Base-by-base conservation (phyloP, 2,888 invertebrate species). In the Ophion costatus region DNA sequence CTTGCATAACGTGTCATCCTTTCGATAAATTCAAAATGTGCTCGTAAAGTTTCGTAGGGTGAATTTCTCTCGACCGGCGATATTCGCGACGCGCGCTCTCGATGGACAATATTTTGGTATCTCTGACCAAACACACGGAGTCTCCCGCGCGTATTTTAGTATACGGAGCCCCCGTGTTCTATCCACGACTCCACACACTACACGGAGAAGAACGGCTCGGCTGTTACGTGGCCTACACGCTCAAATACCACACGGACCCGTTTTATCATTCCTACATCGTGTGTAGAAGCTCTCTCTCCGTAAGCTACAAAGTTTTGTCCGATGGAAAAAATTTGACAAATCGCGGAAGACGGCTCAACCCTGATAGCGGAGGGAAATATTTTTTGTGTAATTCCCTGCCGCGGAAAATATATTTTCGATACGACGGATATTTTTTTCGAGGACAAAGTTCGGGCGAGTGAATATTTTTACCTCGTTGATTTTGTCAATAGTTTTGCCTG, bases 401-500 rank as follows among this genome's bases (percentile, higher is more conserved):
- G 22, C 14, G n/a, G 0, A 14, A 11, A 7, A 14, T 17, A 51
- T 61, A 63, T 51, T 61, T 29, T 33, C 0, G 17, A 38, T 71
- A n/a, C 1, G 14, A n/a, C 3, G 14, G n/a, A 56, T 71, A 45
- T 57, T 73, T 73, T 66, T 73, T 80, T 66, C 70, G 6, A 9
- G 1, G 0, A 1, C 5, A 42, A 51, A 33, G 14, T 6, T 7
- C 24, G 33, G 0, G 10, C 9, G 17, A 51, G 80, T 71, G 67
- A 87, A 84, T 86, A 85, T 86, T 86, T 61, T 14, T 63, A 82
- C 80, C 38, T 51, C 22, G 59, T 33, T 87, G 88, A 87, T 88
- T 88, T 88, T 86, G 88, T 87, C 87, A 87, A 79, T 87, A 85
- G 56, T 82, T 86, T 63, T 71, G 70, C 67, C 71, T 57, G 73